These are phyloP conservation scores for Phocoena sinus DNA, from an alignment of 2,113 vertebrate genomes.

Conservation along the genomic window DNA sequence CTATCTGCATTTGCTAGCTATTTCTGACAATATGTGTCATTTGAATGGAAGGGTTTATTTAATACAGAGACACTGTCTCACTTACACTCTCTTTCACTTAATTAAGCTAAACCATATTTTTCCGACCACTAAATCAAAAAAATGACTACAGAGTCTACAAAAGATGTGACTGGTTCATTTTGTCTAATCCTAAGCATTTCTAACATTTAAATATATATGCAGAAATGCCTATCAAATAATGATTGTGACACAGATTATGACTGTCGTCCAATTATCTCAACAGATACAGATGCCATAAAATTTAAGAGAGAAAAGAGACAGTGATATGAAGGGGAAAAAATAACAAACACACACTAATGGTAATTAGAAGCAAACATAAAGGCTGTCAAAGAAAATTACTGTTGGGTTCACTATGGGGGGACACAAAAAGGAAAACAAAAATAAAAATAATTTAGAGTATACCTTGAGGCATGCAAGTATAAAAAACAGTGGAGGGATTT, in stretches of 20 bases:
- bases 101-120: neutral
- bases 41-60: conserved; percentile 1
- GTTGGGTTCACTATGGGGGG: neutral
- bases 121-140: neutral
- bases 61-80: neutral
- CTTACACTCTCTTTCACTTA: neutral
- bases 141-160: neutral
- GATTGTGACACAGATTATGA: neutral
- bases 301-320: conserved; percentile 19
- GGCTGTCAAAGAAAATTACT: conserved; percentile 5
- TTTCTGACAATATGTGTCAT: neutral
- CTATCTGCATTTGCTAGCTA: neutral
- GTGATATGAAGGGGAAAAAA: neutral
- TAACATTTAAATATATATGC: neutral
- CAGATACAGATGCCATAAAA: neutral
- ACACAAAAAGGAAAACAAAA: conserved; percentile 8
- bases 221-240: conserved; percentile 15
- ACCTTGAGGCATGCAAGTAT: neutral
- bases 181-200: neutral
- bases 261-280: neutral
- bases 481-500: conserved; percentile 41
- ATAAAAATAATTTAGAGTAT: conserved; percentile 17
- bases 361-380: conserved; percentile 49
- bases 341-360: neutral
- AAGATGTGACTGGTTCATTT: neutral